Percentiles rank a stretch among this genome's conserved stretches.
phyloP scores from a whole-genome alignment of 2,888 invertebrate species.

The Chrysolina haemoptera region DNA sequence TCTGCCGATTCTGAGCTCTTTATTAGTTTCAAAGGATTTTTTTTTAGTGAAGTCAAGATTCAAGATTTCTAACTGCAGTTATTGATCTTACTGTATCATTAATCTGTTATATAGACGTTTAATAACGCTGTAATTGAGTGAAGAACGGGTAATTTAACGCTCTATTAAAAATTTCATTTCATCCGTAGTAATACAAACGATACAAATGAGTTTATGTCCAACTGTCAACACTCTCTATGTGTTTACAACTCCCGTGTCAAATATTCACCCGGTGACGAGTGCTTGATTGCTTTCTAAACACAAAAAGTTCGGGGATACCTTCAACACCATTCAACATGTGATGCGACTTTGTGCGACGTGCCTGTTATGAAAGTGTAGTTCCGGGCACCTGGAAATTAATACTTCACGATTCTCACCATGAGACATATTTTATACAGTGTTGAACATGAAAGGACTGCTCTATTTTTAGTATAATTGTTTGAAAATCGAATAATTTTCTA shows the following conservation, averaged over 20 bases:
- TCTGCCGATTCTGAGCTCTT: no score
- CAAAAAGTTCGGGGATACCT: constrained; percentile 56
- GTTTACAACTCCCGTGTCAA: constrained; percentile 51
- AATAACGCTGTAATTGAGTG: neutral
- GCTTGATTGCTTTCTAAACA: constrained; percentile 59
- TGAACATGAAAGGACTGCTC: no score
- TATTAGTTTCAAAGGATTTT: no score
- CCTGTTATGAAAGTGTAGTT: constrained; percentile 19
- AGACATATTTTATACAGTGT: neutral
- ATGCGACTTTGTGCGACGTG: constrained; percentile 2
- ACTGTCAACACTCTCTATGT: constrained; percentile 47
- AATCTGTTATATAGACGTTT: neutral
- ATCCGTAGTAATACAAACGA: constrained; percentile 33
- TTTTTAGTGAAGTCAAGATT: no score
- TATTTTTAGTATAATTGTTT: no score
- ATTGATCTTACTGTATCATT: no score
- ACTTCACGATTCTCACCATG: no score
- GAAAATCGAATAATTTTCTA: no score
- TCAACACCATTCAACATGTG: constrained; percentile 50
- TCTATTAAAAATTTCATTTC: constrained; percentile 18
- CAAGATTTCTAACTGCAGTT: no score
- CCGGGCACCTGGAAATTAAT: constrained; percentile 26
- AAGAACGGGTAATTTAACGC: neutral
- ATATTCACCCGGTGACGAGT: constrained; percentile 60
- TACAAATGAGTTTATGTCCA: constrained; percentile 39